Base-by-base conservation (phyloP, 2,888 invertebrate species). In the Deilephila porcellus region DNA sequence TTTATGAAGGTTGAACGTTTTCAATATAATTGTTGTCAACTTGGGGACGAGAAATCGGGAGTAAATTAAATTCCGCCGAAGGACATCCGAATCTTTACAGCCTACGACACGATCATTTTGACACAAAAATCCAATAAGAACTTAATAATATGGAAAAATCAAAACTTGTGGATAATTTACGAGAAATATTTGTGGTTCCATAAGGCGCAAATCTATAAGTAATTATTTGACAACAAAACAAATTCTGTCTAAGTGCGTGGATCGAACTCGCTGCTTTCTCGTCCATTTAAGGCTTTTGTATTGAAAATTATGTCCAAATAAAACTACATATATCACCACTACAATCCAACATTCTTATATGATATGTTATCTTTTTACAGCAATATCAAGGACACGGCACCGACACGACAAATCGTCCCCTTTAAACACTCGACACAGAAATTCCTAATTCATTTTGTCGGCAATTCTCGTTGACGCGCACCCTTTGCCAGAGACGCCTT, bases 11-110 rank as follows among this genome's bases (percentile, higher is more conserved):
- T 81, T 79, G 77, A 82, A 80, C 76, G 79, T 83, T 86, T 81
- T 79, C 80, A 82, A 71, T 62, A 86, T 86, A 83, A 85, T 85
- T 85, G 81, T 84, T 84, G 85, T 86, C 83, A 83, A 83, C 80
- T 83, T 78, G 45, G 71, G 76, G 75, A 72, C 77, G 76, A 78
- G 76, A 74, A 78, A 78, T 82, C 74, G 77, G 77, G 75, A 74
- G 75, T 79, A 81, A 83, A 86, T 86, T 84, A 82, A 84, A 85
- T 86, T 85, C 81, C 78, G 75, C 70, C 75, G 67, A 77, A 81
- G 78, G 70, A 73, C 74, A 72, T 60, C 75, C 64, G 73, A 71
- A 76, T 4, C 59, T 79, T 80, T 74, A 75, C 20, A 71, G 34
- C 53, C 63, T 62, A 60, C 77, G 75, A 77, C 71, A 19, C 56